phyloP scores from a whole-genome alignment of 2,888 invertebrate genomes.

The Podotricha telesiphe region DNA sequence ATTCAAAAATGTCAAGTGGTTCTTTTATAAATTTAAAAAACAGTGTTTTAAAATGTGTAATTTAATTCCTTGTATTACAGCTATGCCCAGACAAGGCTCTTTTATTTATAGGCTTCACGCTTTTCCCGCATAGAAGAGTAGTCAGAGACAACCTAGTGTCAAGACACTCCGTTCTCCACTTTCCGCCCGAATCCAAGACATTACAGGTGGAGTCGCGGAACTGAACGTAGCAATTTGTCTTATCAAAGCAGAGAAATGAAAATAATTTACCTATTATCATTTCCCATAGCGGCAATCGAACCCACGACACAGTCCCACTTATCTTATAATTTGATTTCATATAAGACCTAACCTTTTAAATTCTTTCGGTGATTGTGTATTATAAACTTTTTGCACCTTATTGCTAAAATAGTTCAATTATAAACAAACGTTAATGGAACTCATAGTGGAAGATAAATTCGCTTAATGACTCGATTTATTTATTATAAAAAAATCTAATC shows the following conservation, averaged over 20 bases:
- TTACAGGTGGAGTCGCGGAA: too few relatives aligned
- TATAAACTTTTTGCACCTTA: constrained; percentile 30
- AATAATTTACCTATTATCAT: too few relatives aligned
- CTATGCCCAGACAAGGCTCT: constrained; percentile 16
- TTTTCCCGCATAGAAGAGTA: too few relatives aligned
- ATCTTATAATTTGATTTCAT: neutral
- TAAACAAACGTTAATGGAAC: constrained; percentile 42
- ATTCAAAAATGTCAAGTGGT: constrained; percentile 66
- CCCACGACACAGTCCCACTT: neutral
- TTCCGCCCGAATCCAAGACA: too few relatives aligned
- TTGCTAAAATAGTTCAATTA: constrained; percentile 29
- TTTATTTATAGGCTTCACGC: too few relatives aligned
- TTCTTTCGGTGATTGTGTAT: constrained; percentile 16
- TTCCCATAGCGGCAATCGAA: too few relatives aligned
- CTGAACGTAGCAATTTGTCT: too few relatives aligned
- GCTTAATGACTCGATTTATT: constrained; percentile 55
- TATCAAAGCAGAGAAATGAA: too few relatives aligned
- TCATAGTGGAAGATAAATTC: constrained; percentile 51
- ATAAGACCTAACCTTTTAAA: constrained; percentile 2
- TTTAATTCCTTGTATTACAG: constrained; percentile 26
- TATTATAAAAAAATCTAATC: constrained; percentile 53
- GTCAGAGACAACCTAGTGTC: too few relatives aligned
- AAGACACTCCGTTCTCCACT: too few relatives aligned
- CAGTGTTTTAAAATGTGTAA: constrained; percentile 32
- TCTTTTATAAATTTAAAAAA: constrained; percentile 40